Evolutionary conservation across 2,888 invertebrate species (phyloP).

Genomic region (Zaprionus obscuricornis): DNA sequence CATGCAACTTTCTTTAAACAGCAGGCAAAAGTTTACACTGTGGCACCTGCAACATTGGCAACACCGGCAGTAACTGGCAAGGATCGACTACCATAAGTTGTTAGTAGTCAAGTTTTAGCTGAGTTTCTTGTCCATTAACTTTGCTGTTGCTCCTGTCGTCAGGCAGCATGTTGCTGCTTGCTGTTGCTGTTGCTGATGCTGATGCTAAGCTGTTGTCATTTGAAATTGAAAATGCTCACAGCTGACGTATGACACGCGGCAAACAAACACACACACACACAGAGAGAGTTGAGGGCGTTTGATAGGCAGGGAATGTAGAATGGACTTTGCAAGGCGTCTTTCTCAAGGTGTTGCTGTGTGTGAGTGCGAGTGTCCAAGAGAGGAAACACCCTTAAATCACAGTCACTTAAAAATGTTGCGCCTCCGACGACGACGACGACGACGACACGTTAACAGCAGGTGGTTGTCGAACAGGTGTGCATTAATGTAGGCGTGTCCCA

Average conservation of each 20-base stretch:
- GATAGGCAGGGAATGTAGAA: background rate
- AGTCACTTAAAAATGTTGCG: conserved; percentile 74
- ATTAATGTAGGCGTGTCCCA: conserved; percentile 38
- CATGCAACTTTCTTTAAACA: conserved; percentile 66
- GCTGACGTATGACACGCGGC: conserved; percentile 73
- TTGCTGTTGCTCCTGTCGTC: conserved; percentile 49
- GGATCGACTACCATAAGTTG: conserved; percentile 17
- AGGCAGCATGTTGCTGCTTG: conserved; percentile 65
- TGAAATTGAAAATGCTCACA: conserved; percentile 74
- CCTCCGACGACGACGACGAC: too few species aligned
- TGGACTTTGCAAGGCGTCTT: too few species aligned
- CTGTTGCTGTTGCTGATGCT: conserved; percentile 44
- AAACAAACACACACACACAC: conserved; percentile 10
- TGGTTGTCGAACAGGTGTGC: conserved; percentile 65
- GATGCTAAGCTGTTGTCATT: conserved; percentile 73
- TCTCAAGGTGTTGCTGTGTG: too few species aligned
- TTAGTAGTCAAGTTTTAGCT: background rate
- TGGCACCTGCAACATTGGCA: conserved; percentile 33
- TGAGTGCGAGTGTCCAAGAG: too few species aligned
- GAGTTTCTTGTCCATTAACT: conserved; percentile 73
- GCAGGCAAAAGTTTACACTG: conserved; percentile 50
- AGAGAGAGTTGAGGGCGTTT: background rate
- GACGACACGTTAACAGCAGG: conserved; percentile 74
- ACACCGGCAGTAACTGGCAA: conserved; percentile 13
- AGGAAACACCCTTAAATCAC: conserved; percentile 64